Evolutionary conservation across 2,797 vertebrate species (phyloP), one percentile per base, ranked within the genome.

Genomic region (Anguilla anguilla): DNA sequence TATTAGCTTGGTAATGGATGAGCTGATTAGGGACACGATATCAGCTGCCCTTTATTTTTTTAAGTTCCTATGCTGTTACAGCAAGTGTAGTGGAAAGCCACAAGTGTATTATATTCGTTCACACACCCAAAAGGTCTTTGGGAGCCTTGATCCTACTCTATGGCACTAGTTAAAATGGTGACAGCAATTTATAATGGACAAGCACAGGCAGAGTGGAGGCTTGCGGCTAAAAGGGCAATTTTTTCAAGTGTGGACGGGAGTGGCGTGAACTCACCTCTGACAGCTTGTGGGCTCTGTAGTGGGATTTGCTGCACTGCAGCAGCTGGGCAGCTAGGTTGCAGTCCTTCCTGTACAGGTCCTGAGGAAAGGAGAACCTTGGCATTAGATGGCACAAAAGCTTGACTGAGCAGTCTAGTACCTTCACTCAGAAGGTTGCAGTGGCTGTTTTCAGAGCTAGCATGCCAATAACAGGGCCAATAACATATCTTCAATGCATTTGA

Each of bases 271-370:
- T 97, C 96, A 99, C 98, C 98, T 99, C 98, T 0, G 98, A 98
- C 94, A 98, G 96, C 94, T 98, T 98, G 94, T 97, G 97, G 85
- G 93, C 96, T 95, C 97, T 96, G 96, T 97, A 96, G 90, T 97
- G 97, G 92, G 96, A 97, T 96, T 98, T 98, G 96, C 97, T 97
- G 95, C 98, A 97, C 92, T 98, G 98, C 93, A 99, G 97, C 95
- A 99, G 96, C 94, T 98, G 97, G 91, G 97, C 98, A 51, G 98
- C 98, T 92, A 99, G 96, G 93, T 97, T 98, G 96, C 98, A 98
- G 95, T 99, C 98, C 94, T 99, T 99, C 93, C 97, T 97, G 93
- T 98, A 99, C 91, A 98, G 93, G 88, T 98, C 97, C 98, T 99
- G 93, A 35, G 57, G 53, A 86, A 39, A 79, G 72, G 51, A 86